Evolutionary conservation across 53 echinoderm and acorn worm species (phyloP), one percentile per base, ranked within the genome.

Genomic region (Echinometra lucunter): DNA sequence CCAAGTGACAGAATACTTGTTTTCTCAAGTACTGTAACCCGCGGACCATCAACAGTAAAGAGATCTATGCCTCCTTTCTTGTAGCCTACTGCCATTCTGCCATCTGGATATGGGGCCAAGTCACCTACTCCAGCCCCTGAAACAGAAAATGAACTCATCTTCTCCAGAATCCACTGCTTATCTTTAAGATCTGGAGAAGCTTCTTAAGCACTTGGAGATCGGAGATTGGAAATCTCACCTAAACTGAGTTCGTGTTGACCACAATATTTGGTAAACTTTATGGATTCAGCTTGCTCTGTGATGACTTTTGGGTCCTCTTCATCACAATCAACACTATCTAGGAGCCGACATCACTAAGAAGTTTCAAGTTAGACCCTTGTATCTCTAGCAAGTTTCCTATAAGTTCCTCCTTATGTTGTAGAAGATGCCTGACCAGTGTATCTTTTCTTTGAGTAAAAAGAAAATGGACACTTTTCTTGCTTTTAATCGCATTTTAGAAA

Each of bases 51-150:
- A 37, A 37, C 17, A 44, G 40, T 85, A 25, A 85, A 85, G 2
- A 85, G 44, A 6, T 85, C 85, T 7, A 85, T 85, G 32, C 47
- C 85, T 47, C 85, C 85, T 9, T 25, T 85, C 3, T 6, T 27
- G 38, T 85, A 85, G 45, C 85, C 85, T 12, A 85, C 85, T 16
- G 85, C 85, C 85, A 85, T 47, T 47, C 8, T 8, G 7, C 74
- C 74, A 35, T 35, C 74, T 72, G 85, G 45, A 23, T 16, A 44
- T 19, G 44, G 17, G 8, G 47, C 45, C 45, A 47, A 44, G 25
- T 85, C 85, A 85, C 9, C 44, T 45, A 85, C 85, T 15, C 85
- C 17, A 47, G 45, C 47, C 17, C 44, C 85, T 85, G 44, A 47
- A 25, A 45, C 45, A 27, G 85, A 47, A 47, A 40, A 47, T 21